phyloP scores from a whole-genome alignment of 2,113 vertebrate species.

The Micromys minutus region DNA sequence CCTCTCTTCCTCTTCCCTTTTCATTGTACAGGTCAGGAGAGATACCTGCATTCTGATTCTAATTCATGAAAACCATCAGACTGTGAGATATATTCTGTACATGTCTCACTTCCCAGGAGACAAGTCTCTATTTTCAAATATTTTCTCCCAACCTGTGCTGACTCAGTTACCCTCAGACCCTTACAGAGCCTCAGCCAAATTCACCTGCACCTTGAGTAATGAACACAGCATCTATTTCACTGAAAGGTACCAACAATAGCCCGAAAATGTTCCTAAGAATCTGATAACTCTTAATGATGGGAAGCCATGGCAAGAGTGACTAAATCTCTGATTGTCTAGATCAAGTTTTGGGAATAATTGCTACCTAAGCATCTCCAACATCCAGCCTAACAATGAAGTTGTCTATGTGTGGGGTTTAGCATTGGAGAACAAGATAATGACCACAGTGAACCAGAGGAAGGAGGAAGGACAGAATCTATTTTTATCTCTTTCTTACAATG shows the following conservation, averaged over 20 bases:
- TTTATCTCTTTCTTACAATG: not conserved
- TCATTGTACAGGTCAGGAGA: not conserved
- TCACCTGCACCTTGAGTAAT: not conserved
- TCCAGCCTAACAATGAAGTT: not conserved
- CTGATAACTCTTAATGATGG: not conserved
- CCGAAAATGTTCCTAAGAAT: not conserved
- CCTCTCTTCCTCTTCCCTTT: not conserved
- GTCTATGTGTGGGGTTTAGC: accelerated
- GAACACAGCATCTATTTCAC: not conserved
- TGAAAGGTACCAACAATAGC: not conserved
- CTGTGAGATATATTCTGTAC: not conserved
- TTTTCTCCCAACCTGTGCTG: not conserved
- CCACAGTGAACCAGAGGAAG: not conserved
- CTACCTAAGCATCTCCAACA: not conserved
- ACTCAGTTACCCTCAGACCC: not conserved
- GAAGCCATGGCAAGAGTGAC: not conserved
- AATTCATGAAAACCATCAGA: not conserved
- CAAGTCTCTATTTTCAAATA: not conserved
- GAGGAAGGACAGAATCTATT: not conserved
- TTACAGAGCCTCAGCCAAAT: not conserved
- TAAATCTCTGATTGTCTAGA: not conserved
- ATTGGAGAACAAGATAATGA: not conserved
- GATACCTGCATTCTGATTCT: not conserved
- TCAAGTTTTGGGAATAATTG: not conserved
- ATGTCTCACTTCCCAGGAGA: not conserved